These are phyloP conservation scores for Psephotus haematonotus DNA, from an alignment of 2,113 vertebrate species.

Conservation along the genomic window DNA sequence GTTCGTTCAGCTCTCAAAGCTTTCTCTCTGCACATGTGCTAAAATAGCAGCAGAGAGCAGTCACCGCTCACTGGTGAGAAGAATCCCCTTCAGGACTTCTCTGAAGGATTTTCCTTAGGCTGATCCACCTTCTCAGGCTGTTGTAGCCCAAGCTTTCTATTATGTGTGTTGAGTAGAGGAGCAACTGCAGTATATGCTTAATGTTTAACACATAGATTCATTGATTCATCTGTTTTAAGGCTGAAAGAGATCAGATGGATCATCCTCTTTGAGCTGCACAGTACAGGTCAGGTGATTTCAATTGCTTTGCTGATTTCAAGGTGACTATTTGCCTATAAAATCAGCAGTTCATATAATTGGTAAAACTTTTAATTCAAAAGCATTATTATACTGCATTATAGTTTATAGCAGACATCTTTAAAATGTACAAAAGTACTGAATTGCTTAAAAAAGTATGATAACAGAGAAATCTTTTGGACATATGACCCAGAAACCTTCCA, in stretches of 20 bases:
- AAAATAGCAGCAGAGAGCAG: conserved; percentile 30
- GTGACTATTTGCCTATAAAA: neutral
- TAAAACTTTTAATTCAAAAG: neutral
- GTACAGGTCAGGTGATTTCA: neutral
- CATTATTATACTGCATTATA: neutral
- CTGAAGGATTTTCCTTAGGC: neutral
- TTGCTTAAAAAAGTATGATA: neutral
- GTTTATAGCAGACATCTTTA: neutral
- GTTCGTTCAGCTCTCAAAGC: neutral
- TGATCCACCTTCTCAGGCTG: neutral
- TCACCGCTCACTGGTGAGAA: neutral
- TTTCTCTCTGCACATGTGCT: neutral
- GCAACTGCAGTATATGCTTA: neutral
- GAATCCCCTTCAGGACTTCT: neutral
- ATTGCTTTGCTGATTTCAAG: neutral
- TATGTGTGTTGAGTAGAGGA: neutral
- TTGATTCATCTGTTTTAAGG: conserved; percentile 29
- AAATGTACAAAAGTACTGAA: neutral
- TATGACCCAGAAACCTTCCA: neutral
- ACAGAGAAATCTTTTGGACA: neutral
- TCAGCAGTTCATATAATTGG: neutral
- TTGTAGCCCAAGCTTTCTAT: neutral
- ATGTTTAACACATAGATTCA: neutral
- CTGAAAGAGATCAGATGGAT: neutral
- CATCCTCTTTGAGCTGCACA: neutral